Evolutionary conservation across 2,113 vertebrate species (phyloP).

Genomic region (Ophiodon elongatus): DNA sequence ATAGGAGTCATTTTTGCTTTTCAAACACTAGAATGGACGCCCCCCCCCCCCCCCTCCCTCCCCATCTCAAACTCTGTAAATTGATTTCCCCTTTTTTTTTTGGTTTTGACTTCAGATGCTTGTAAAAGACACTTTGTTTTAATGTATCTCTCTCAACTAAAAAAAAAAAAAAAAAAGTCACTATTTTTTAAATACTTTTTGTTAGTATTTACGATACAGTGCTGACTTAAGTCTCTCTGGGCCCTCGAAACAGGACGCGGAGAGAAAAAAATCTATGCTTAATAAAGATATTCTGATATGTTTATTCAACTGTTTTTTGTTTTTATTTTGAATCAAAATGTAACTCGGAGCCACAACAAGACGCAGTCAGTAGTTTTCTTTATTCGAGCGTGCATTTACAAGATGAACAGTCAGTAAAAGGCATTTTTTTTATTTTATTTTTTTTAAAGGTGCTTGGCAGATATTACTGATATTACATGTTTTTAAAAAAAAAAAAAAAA

Average conservation of each 20-base stretch:
- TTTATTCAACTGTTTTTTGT: constrained; percentile 21
- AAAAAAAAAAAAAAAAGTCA: constrained; percentile 22
- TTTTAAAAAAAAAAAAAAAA: constrained; percentile 14
- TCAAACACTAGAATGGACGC: not conserved
- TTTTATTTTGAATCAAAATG: not conserved
- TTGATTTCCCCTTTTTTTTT: not conserved
- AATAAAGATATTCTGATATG: constrained; percentile 74
- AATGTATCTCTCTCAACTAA: constrained; percentile 51
- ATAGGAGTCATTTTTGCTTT: not conserved
- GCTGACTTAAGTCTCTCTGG: constrained; percentile 48
- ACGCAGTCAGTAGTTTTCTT: constrained; percentile 27
- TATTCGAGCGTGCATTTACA: constrained; percentile 66
- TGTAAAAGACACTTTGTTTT: constrained; percentile 36
- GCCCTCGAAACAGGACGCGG: constrained; percentile 6
- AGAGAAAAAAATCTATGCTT: constrained; percentile 42
- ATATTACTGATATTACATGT: no score
- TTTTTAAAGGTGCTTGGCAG: constrained; percentile 33
- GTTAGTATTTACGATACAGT: constrained; percentile 58
- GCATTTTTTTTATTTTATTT: constrained; percentile 7
- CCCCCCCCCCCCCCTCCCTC: no score
- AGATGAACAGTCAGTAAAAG: constrained; percentile 26
- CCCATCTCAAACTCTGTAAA: constrained; percentile 24
- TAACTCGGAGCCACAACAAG: not conserved
- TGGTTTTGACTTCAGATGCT: constrained; percentile 33
- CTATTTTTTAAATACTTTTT: constrained; percentile 74